Evolutionary conservation across 2,888 invertebrate genomes (phyloP).

Genomic region (Tethea ocularis): DNA sequence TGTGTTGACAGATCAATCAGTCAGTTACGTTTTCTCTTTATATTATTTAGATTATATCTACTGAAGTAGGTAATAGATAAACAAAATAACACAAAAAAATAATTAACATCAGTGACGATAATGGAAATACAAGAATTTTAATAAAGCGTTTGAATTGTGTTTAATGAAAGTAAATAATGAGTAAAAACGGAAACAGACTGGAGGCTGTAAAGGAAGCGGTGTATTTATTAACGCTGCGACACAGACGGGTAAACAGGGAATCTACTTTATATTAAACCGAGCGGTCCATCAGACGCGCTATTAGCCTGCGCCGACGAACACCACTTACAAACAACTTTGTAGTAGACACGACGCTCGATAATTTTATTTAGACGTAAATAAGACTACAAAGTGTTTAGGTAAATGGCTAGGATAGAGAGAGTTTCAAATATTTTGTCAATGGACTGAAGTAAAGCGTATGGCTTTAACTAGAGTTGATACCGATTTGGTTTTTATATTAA

Average conservation of each 20-base stretch:
- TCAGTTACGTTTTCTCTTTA: no score
- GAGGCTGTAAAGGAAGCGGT: slow-evolving; percentile 55
- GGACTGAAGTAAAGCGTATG: not conserved
- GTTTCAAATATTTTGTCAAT: not conserved
- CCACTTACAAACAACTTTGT: slow-evolving; percentile 20
- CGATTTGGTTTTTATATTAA: not conserved
- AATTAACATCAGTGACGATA: not conserved
- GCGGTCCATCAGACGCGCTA: slow-evolving; percentile 63
- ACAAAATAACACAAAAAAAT: not conserved
- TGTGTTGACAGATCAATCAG: no score
- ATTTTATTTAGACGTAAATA: slow-evolving; percentile 6
- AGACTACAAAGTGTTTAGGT: slow-evolving; percentile 2
- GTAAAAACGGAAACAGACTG: slow-evolving; percentile 53
- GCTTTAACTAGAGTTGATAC: not conserved
- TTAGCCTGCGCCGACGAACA: slow-evolving; percentile 47
- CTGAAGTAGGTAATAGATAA: no score
- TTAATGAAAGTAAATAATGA: slow-evolving; percentile 62
- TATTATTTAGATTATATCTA: no score
- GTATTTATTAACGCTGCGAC: slow-evolving; percentile 73
- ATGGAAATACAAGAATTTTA: slow-evolving; percentile 7
- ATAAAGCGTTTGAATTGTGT: slow-evolving; percentile 33
- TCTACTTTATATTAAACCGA: slow-evolving; percentile 76
- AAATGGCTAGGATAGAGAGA: not conserved
- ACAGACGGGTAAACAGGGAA: slow-evolving; percentile 68
- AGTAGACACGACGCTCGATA: slow-evolving; percentile 23